Evolutionary conservation across 2,797 vertebrate species (phyloP).

Genomic region (Hyperoplus immaculatus): DNA sequence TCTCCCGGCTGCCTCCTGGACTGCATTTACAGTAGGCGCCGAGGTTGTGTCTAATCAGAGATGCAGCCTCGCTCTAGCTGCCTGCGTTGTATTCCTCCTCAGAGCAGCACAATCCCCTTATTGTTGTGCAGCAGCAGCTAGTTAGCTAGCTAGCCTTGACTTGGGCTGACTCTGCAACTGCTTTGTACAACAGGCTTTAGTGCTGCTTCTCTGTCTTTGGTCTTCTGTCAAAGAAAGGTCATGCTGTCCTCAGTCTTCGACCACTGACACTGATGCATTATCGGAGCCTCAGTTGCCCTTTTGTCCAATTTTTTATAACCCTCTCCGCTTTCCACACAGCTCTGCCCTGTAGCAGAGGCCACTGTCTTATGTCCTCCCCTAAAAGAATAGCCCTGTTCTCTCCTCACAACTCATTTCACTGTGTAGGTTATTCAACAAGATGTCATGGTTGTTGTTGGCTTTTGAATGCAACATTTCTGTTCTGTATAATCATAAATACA

Average conservation of each 20-base stretch:
- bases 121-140: slow-evolving; percentile 55
- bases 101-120: slow-evolving; percentile 55
- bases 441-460: neutral
- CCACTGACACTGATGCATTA: slow-evolving; percentile 56
- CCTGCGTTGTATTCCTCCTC: slow-evolving; percentile 34
- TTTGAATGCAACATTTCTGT: neutral
- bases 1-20: slow-evolving; percentile 12
- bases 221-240: slow-evolving; percentile 46
- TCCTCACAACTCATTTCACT: neutral
- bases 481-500: neutral
- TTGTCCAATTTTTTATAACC: slow-evolving; percentile 38
- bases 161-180: slow-evolving; percentile 52
- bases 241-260: slow-evolving; percentile 53
- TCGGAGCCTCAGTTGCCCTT: slow-evolving; percentile 38
- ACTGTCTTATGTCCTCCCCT: slow-evolving; percentile 44
- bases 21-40: slow-evolving; percentile 30
- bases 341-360: slow-evolving; percentile 13
- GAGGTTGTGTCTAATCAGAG: slow-evolving; percentile 42
- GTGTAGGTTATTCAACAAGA: neutral
- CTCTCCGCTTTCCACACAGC: neutral
- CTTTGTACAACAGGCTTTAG: slow-evolving; percentile 45
- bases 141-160: slow-evolving; percentile 45
- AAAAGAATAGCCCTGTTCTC: neutral
- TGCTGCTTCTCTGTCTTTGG: slow-evolving; percentile 42
- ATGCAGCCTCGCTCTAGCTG: slow-evolving; percentile 27